Conservation (phyloP, 2,113 vertebrate genomes). For the Chiloscyllium plagiosum region DNA sequence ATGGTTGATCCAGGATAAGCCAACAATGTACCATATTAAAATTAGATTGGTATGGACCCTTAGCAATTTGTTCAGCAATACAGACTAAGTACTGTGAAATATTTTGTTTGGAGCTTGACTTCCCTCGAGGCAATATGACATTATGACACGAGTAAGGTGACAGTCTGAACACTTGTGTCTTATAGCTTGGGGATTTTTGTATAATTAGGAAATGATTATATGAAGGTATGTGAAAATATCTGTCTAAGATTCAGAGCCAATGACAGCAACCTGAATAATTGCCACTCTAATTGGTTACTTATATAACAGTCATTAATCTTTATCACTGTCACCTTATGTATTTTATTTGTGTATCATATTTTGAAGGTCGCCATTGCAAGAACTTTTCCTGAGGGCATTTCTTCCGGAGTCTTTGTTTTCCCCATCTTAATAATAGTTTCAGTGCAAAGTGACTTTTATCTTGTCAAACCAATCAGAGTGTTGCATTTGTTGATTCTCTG, state of each 20-base stretch:
- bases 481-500: not conserved
- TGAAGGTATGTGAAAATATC: not conserved
- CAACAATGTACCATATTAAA: not conserved
- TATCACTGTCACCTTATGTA: not conserved
- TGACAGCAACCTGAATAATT: not conserved
- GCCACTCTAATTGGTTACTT: not conserved
- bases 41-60: not conserved
- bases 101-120: not conserved
- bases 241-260: not conserved
- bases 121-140: not conserved
- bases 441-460: not conserved
- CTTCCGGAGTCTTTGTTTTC: not conserved
- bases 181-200: not conserved
- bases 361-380: not conserved
- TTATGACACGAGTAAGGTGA: not conserved
- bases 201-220: not conserved
- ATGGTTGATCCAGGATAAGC: not conserved
- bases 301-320: not conserved
- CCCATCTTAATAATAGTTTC: not conserved
- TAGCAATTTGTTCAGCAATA: constrained; percentile 5
- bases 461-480: not conserved
- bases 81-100: not conserved
- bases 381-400: not conserved
- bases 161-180: not conserved
- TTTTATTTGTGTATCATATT: not conserved